Percentiles rank a stretch among this genome's conserved stretches.
Evolutionary conservation across 2,888 invertebrate species (phyloP).

Genomic region (Drosophila algonquin): DNA sequence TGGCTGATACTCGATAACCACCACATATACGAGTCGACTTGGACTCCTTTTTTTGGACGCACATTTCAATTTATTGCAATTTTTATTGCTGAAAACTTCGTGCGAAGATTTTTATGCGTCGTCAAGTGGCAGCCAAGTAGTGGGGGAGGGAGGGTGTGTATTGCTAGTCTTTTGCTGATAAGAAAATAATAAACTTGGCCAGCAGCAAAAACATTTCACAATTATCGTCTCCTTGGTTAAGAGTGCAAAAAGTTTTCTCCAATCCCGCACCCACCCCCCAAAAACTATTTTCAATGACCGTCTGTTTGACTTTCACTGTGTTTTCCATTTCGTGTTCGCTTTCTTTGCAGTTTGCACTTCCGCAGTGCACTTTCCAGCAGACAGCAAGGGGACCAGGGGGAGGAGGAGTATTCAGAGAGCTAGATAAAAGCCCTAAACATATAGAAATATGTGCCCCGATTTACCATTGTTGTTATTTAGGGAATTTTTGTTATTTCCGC

Average conservation of each 20-base stretch:
- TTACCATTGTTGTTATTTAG: slow-evolving; percentile 50
- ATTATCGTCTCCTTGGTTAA: slow-evolving; percentile 50
- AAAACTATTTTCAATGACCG: slow-evolving; percentile 43
- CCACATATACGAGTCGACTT: slow-evolving; percentile 23
- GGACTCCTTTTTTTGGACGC: slow-evolving; percentile 51
- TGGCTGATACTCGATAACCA: slow-evolving; percentile 30
- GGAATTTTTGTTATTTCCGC: slow-evolving; percentile 70
- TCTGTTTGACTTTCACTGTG: slow-evolving; percentile 49
- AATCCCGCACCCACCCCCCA: neutral
- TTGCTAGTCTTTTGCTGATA: slow-evolving; percentile 43
- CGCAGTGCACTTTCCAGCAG: slow-evolving; percentile 41
- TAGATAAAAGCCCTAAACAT: slow-evolving; percentile 45
- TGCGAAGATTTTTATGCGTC: slow-evolving; percentile 65
- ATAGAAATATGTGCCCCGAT: slow-evolving; percentile 42
- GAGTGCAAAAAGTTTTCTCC: slow-evolving; percentile 49
- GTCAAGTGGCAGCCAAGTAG: slow-evolving; percentile 52
- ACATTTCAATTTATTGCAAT: slow-evolving; percentile 75
- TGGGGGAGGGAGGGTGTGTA: slow-evolving; percentile 16
- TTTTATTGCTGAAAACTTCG: slow-evolving; percentile 65
- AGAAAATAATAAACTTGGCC: slow-evolving; percentile 68
- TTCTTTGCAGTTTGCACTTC: slow-evolving; percentile 68
- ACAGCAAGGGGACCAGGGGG: neutral
- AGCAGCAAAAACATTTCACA: slow-evolving; percentile 66
- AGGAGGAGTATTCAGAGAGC: neutral
- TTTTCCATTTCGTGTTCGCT: slow-evolving; percentile 38